Evolutionary conservation across 2,797 vertebrate genomes (phyloP).

Genomic region (Gobio occitaniae): DNA sequence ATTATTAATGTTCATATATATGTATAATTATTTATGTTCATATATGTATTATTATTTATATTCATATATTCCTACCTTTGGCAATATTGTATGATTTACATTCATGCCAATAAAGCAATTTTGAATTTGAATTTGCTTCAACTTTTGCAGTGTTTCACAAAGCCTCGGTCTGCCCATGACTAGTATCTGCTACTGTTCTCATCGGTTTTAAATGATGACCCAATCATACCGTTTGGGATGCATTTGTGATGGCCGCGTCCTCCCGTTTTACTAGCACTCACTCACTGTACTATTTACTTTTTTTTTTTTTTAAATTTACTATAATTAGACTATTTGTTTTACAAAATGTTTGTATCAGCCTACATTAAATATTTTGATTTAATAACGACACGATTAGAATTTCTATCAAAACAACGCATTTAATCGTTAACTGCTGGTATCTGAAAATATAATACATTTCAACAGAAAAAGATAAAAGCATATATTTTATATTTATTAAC

Average conservation of each 20-base stretch:
- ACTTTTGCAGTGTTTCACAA: no score
- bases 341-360: not conserved
- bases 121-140: no score
- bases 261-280: not conserved
- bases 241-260: not conserved
- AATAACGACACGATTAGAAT: not conserved
- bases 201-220: not conserved
- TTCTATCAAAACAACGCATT: not conserved
- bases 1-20: no score
- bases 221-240: not conserved
- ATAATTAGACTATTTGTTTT: not conserved
- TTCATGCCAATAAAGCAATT: no score
- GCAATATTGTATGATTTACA: no score
- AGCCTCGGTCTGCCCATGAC: no score
- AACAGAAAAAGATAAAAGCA: not conserved
- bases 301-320: not conserved
- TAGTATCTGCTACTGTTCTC: not conserved
- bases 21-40: no score
- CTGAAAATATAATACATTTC: not conserved
- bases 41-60: no score
- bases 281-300: not conserved
- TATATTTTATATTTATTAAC: not conserved
- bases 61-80: no score
- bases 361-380: not conserved
- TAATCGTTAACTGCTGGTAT: not conserved